phyloP scores from a whole-genome alignment of 2,797 vertebrate species.

The Paedocypris micromegethes region DNA sequence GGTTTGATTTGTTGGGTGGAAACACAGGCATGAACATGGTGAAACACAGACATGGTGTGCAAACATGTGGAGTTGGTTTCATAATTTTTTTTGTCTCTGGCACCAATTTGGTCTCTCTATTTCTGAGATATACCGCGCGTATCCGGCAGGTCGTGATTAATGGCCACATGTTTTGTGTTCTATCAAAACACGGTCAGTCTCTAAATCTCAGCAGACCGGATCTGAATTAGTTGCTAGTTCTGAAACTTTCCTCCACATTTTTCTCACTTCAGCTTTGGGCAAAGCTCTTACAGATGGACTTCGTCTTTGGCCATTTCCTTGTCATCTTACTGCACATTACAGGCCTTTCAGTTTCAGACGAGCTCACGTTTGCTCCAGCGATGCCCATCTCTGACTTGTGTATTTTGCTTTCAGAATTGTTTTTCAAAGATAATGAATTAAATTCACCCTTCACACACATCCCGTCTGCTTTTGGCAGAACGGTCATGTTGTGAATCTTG shows the following conservation, averaged over 20 bases:
- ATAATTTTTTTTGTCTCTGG: conserved; percentile 28
- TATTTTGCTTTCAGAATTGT: conserved; percentile 15
- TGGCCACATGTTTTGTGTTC: conserved; percentile 59
- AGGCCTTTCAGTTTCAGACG: conserved; percentile 2
- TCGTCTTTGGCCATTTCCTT: conserved; percentile 5
- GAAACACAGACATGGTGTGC: no score
- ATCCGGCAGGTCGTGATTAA: conserved; percentile 53
- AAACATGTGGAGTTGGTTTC: conserved; percentile 24
- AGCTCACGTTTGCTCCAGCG: conserved; percentile 9
- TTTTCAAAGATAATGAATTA: neutral
- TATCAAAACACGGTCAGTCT: conserved; percentile 46
- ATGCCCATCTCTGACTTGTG: conserved; percentile 10
- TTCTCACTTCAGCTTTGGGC: conserved; percentile 48
- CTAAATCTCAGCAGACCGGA: conserved; percentile 35
- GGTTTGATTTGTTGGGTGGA: neutral
- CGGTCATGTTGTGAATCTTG: conserved; percentile 23
- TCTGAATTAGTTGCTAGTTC: conserved; percentile 47
- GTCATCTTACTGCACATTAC: neutral
- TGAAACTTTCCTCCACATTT: conserved; percentile 39
- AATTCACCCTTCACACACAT: neutral
- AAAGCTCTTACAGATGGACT: conserved; percentile 58
- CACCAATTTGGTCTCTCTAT: conserved; percentile 44
- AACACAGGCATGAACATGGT: conserved; percentile 3
- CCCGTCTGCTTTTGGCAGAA: conserved; percentile 16
- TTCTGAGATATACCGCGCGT: conserved; percentile 32